Evolutionary conservation across 1,140 invertebrate species (phyloP).

Genomic region (Pachyrhynchus sulphureomaculatus): DNA sequence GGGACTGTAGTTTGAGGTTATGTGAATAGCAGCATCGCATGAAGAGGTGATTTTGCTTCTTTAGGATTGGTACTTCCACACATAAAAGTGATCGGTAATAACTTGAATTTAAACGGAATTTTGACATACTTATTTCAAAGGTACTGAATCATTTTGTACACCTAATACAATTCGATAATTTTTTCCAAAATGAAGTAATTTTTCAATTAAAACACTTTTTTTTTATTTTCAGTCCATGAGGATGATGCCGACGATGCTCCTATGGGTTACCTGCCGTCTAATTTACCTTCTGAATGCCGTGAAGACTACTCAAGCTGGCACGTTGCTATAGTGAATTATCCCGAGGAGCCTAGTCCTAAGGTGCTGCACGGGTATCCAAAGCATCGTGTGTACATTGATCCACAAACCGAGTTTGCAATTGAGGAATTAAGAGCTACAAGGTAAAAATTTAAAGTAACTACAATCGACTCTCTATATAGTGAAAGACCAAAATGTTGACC

Average conservation of each 20-base stretch:
- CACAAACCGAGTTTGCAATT: conserved; percentile 63
- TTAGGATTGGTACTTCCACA: no score
- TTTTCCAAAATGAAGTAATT: no score
- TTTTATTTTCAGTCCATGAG: conserved; percentile 57
- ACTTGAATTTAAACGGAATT: no score
- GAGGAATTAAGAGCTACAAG: conserved; percentile 63
- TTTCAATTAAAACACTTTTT: neutral
- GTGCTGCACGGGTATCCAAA: conserved; percentile 63
- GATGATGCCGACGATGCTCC: conserved; percentile 52
- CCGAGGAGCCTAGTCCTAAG: conserved; percentile 60
- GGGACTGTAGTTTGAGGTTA: no score
- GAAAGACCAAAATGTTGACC: no score
- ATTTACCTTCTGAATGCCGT: conserved; percentile 51
- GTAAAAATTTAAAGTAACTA: conserved; percentile 24
- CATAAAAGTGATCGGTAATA: no score
- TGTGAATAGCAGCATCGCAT: no score
- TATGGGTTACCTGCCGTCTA: conserved; percentile 46
- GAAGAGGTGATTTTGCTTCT: no score
- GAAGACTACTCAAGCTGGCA: conserved; percentile 58
- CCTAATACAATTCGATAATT: no score
- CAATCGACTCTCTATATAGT: no score
- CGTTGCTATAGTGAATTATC: conserved; percentile 55
- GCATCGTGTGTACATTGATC: conserved; percentile 59
- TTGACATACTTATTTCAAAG: no score
- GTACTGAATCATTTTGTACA: no score